Conservation (phyloP, 2,113 vertebrate species). For the Poecilia latipinna region DNA sequence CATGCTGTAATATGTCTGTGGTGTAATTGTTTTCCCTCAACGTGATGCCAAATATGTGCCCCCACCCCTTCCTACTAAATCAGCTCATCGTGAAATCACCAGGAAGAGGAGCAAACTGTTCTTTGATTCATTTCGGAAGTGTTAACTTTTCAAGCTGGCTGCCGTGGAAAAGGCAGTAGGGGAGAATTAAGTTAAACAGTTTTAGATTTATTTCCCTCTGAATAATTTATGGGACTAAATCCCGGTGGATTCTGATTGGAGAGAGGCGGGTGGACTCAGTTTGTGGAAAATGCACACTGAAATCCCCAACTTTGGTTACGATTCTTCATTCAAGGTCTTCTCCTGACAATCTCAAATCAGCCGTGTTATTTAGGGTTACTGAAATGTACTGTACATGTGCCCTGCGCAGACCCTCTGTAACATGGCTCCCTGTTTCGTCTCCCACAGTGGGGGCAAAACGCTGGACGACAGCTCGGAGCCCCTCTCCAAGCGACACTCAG, state of each 20-base stretch:
- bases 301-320: not conserved
- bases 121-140: constrained; percentile 52
- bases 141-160: constrained; percentile 28
- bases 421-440: not conserved
- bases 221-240: constrained; percentile 85
- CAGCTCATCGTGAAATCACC: constrained; percentile 30
- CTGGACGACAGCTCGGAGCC: constrained; percentile 88
- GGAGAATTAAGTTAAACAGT: constrained; percentile 31
- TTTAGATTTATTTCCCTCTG: constrained; percentile 58
- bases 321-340: not conserved
- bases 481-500: constrained; percentile 95
- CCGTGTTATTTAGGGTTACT: not conserved
- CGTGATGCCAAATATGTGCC: constrained; percentile 23
- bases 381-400: not conserved
- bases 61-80: constrained; percentile 8
- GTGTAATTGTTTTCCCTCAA: constrained; percentile 28
- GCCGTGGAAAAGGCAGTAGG: constrained; percentile 20
- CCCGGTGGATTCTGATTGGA: constrained; percentile 51
- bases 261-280: constrained; percentile 22
- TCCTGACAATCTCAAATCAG: not conserved
- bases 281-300: not conserved
- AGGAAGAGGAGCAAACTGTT: constrained; percentile 12
- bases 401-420: not conserved
- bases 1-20: constrained; percentile 51
- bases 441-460: constrained; percentile 78